Percentiles rank a stretch among this genome's conserved stretches.
These are phyloP conservation scores for Ischnura elegans DNA, from an alignment of 2,888 invertebrate genomes.

Conservation along the genomic window DNA sequence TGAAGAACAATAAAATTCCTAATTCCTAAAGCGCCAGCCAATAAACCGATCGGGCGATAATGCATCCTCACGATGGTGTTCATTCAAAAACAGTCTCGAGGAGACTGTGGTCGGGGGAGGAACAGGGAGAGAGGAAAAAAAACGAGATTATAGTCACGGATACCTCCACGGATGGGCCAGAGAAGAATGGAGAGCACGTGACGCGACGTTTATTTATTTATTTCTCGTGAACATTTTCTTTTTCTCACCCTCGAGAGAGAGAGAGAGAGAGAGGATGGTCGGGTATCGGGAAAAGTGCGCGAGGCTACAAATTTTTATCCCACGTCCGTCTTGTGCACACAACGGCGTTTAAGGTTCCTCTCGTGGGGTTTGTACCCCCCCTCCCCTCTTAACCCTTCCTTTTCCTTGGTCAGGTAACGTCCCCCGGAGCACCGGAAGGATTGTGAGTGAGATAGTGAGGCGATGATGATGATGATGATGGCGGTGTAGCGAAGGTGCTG, in stretches of 20 bases:
- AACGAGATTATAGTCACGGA: neutral
- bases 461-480: constrained; percentile 54
- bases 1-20: constrained; percentile 25
- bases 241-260: neutral
- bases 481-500: constrained; percentile 34
- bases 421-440: neutral
- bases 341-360: constrained; percentile 32
- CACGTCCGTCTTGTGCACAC: constrained; percentile 25
- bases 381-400: neutral
- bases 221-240: constrained; percentile 2
- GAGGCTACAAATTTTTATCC: constrained; percentile 13
- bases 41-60: constrained; percentile 54
- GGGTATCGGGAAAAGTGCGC: constrained; percentile 1
- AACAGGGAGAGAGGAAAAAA: neutral
- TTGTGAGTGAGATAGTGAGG: constrained; percentile 1
- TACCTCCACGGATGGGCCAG: neutral
- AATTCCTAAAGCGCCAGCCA: neutral
- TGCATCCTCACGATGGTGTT: constrained; percentile 38
- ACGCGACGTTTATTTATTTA: constrained; percentile 12
- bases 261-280: too few relatives aligned
- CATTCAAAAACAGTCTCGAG: constrained; percentile 38
- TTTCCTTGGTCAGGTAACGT: neutral
- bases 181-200: constrained; percentile 21
- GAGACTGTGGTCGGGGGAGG: neutral
- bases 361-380: too few relatives aligned